Conservation (phyloP, 2,797 vertebrate species). For the Anas georgica region DNA sequence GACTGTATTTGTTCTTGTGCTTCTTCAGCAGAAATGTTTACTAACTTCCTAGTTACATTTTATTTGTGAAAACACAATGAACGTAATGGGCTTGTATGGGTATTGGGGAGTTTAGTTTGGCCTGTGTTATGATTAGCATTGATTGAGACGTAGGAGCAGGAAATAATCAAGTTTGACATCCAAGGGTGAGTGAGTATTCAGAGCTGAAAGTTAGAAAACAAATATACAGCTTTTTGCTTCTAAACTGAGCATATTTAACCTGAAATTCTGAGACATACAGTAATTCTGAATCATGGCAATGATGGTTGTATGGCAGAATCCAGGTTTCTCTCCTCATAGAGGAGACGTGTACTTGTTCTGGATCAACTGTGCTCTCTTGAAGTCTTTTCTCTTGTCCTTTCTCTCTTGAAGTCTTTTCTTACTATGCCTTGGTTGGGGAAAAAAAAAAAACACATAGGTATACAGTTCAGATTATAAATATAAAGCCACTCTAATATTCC, state of each 20-base stretch:
- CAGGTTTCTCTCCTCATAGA: background rate
- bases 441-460: background rate
- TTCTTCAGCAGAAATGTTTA: constrained; percentile 53
- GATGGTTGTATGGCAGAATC: background rate
- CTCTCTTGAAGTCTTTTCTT: background rate
- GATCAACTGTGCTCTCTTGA: background rate
- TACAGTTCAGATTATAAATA: background rate
- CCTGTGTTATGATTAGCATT: background rate
- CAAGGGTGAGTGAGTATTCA: background rate
- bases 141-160: background rate
- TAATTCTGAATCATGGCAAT: background rate
- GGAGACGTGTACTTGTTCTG: background rate
- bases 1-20: constrained; percentile 20
- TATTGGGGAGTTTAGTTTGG: background rate
- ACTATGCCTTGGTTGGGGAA: background rate
- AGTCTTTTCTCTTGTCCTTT: background rate
- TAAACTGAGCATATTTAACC: background rate
- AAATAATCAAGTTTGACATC: background rate
- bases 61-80: background rate
- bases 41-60: constrained; percentile 14
- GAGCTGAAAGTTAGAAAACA: background rate
- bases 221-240: background rate
- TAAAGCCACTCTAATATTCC: background rate
- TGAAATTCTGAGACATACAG: background rate
- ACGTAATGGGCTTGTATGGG: background rate